These are phyloP conservation scores for Luidia sarsii DNA, from an alignment of 53 echinoderm and acorn worm species.

Conservation along the genomic window DNA sequence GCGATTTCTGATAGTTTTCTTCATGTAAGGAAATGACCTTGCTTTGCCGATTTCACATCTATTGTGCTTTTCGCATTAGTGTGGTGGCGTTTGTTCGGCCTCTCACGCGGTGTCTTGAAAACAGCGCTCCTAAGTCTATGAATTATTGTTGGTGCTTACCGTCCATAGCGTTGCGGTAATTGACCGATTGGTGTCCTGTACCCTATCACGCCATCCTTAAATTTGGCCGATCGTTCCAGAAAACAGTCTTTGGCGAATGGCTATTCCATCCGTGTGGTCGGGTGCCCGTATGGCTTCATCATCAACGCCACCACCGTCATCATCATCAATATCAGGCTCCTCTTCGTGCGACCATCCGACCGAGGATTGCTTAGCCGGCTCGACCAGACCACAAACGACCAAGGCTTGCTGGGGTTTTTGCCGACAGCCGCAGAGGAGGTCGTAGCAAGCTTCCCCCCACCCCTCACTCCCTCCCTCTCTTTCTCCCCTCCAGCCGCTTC, in stretches of 20 bases:
- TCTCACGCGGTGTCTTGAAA: no score
- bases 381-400: constrained; percentile 55
- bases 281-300: neutral
- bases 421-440: constrained; percentile 48
- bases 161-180: no score
- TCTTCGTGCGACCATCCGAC: neutral
- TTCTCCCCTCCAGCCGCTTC: constrained; percentile 49
- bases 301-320: neutral
- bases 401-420: constrained; percentile 50
- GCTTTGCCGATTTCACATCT: no score
- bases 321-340: constrained; percentile 11
- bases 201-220: neutral
- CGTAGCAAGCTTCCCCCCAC: constrained; percentile 19
- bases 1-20: no score
- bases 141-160: no score
- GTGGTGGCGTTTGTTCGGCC: no score
- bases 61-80: no score
- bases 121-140: no score
- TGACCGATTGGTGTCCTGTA: neutral
- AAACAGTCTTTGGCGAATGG: constrained; percentile 9
- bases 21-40: no score
- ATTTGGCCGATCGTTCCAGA: neutral
- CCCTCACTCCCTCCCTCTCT: no score
- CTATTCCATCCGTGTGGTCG: neutral
- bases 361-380: constrained; percentile 8